Evolutionary conservation across 1,140 invertebrate species (phyloP).

Genomic region (Myzus persicae): DNA sequence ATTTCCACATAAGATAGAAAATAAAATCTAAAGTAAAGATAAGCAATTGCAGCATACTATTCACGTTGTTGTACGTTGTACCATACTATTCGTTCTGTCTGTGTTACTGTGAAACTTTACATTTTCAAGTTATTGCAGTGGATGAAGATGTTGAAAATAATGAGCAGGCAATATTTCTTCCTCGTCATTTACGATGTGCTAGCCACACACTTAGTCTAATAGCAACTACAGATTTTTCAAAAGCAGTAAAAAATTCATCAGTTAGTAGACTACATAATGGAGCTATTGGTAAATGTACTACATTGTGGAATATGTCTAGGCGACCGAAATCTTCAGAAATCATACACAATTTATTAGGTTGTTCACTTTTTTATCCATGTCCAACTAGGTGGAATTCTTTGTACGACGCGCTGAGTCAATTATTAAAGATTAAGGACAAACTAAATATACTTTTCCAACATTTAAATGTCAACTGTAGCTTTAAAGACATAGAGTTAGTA

Average conservation of each 20-base stretch:
- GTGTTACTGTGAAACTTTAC: neutral
- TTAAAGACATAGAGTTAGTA: neutral
- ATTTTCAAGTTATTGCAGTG: neutral
- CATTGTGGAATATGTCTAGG: constrained; percentile 1
- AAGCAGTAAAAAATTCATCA: neutral
- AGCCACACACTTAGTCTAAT: constrained; percentile 15
- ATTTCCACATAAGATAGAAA: too few relatives aligned
- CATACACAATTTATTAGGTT: neutral
- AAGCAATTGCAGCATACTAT: too few relatives aligned
- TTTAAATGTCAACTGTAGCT: neutral
- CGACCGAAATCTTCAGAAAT: neutral
- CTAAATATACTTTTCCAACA: neutral
- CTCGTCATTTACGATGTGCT: neutral
- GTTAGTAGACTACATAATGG: neutral
- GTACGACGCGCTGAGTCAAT: neutral
- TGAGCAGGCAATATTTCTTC: neutral
- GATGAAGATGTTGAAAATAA: neutral
- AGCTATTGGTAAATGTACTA: neutral
- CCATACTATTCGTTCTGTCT: too few relatives aligned
- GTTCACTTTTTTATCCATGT: neutral
- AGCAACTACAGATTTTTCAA: neutral
- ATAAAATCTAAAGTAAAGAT: too few relatives aligned
- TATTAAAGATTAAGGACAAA: neutral
- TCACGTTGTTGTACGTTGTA: too few relatives aligned
- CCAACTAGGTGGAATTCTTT: neutral